A percentile compares a stretch with the other conserved stretches of the same genome.
Evolutionary conservation across 2,797 vertebrate species (phyloP).

Genomic region (Pseudochaenichthys georgianus): DNA sequence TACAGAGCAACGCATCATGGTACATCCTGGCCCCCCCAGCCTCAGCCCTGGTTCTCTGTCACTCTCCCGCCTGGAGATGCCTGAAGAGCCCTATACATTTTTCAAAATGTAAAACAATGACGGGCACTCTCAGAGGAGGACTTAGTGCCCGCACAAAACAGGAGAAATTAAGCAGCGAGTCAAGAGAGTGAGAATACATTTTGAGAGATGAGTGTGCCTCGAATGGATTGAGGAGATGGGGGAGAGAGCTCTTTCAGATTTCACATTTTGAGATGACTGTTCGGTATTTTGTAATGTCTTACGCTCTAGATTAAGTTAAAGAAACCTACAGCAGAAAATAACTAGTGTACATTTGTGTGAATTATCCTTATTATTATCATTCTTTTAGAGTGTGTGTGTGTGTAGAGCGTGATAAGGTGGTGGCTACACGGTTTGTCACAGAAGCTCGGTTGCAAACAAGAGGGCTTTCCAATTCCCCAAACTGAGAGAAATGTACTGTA

Average conservation of each 20-base stretch:
- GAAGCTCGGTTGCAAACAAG: background rate
- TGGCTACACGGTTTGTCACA: background rate
- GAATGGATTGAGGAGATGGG: slow-evolving; percentile 19
- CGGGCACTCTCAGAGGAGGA: slow-evolving; percentile 41
- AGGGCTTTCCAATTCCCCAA: background rate
- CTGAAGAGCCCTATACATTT: slow-evolving; percentile 35
- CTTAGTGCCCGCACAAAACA: slow-evolving; percentile 34
- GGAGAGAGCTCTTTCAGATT: slow-evolving; percentile 4
- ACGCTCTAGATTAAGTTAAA: slow-evolving; percentile 1
- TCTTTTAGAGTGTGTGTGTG: background rate
- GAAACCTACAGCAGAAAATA: background rate
- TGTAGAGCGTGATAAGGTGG: background rate
- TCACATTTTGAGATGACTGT: background rate
- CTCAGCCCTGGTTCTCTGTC: slow-evolving; percentile 21
- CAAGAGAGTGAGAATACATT: slow-evolving; percentile 55
- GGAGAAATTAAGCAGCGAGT: slow-evolving; percentile 69
- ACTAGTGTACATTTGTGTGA: background rate
- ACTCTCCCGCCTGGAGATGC: slow-evolving; percentile 32
- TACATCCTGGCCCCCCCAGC: slow-evolving; percentile 36
- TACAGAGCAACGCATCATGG: slow-evolving; percentile 52
- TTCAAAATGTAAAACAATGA: slow-evolving; percentile 68
- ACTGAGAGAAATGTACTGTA: background rate
- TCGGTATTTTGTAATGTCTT: background rate
- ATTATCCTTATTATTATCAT: background rate
- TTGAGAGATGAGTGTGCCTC: slow-evolving; percentile 59